A percentile compares a stretch with the other conserved stretches of the same genome.
Conservation (phyloP, 1,140 invertebrate species). For the Lepidurus arcticus region DNA sequence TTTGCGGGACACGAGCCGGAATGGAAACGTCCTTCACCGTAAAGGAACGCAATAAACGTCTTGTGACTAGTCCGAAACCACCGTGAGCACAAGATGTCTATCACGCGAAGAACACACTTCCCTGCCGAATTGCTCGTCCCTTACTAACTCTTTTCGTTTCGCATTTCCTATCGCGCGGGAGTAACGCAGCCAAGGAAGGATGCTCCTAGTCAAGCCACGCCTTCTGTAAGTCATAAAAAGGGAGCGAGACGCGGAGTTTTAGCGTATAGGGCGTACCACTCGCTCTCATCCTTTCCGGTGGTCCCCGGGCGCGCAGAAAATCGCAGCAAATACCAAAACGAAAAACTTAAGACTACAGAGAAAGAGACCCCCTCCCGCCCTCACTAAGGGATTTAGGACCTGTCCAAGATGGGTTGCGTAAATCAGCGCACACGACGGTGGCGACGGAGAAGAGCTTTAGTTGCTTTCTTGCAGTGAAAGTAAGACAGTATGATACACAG, state of each 20-base stretch:
- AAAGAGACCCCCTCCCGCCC: background rate
- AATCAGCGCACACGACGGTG: background rate
- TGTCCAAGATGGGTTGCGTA: background rate
- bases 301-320: background rate
- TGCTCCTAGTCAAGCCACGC: background rate
- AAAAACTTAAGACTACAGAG: background rate
- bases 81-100: conserved; percentile 1
- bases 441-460: background rate
- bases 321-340: background rate
- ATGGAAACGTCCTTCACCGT: background rate
- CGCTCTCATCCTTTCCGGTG: background rate
- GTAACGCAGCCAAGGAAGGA: background rate
- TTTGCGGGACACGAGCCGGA: background rate
- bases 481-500: background rate
- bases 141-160: conserved; percentile 13
- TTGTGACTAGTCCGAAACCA: background rate
- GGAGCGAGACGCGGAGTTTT: background rate
- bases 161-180: background rate
- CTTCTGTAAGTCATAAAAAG: background rate
- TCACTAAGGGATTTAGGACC: background rate
- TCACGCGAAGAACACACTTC: background rate
- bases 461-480: background rate
- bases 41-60: background rate
- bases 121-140: background rate
- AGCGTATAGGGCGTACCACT: background rate